phyloP scores from a whole-genome alignment of 2,113 vertebrate genomes.

The Hepsetus odoe region DNA sequence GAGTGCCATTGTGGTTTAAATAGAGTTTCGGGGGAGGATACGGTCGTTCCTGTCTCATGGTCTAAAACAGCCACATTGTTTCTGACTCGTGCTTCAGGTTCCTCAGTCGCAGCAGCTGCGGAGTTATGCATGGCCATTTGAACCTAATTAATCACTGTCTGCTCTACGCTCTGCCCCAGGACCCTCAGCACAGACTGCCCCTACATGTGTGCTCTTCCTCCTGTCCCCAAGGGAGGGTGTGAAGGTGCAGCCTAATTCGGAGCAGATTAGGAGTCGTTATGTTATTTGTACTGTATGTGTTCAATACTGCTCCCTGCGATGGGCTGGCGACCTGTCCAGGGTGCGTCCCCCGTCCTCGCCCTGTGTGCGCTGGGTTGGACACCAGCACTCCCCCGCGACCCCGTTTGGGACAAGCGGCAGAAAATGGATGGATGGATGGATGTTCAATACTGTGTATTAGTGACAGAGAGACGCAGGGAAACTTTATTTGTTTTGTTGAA shows the following conservation, averaged over 20 bases:
- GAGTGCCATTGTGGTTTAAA: slow-evolving; percentile 12
- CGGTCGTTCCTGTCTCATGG: slow-evolving; percentile 55
- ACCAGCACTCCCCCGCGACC: too few species aligned
- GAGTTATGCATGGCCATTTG: slow-evolving; percentile 64
- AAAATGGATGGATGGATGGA: too few species aligned
- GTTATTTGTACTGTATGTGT: slow-evolving; percentile 37
- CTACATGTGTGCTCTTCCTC: slow-evolving; percentile 19
- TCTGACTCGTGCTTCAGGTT: slow-evolving; percentile 62
- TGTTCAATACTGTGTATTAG: too few species aligned
- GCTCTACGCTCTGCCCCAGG: slow-evolving; percentile 32
- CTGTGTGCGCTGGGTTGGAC: too few species aligned
- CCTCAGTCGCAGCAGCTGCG: slow-evolving; percentile 71
- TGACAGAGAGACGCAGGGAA: too few species aligned
- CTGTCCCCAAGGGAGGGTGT: slow-evolving; percentile 38
- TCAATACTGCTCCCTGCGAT: too few species aligned
- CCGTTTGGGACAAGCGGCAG: too few species aligned
- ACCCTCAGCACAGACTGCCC: slow-evolving; percentile 23
- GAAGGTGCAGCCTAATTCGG: slow-evolving; percentile 43
- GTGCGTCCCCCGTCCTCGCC: too few species aligned
- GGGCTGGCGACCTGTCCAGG: too few species aligned
- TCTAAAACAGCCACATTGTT: slow-evolving; percentile 64
- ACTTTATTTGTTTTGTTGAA: too few species aligned
- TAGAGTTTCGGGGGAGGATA: slow-evolving; percentile 33
- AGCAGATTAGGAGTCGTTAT: slow-evolving; percentile 49
- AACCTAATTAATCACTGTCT: slow-evolving; percentile 75